Conservation (phyloP, 2,113 vertebrate species). For the Dasyurus viverrinus region DNA sequence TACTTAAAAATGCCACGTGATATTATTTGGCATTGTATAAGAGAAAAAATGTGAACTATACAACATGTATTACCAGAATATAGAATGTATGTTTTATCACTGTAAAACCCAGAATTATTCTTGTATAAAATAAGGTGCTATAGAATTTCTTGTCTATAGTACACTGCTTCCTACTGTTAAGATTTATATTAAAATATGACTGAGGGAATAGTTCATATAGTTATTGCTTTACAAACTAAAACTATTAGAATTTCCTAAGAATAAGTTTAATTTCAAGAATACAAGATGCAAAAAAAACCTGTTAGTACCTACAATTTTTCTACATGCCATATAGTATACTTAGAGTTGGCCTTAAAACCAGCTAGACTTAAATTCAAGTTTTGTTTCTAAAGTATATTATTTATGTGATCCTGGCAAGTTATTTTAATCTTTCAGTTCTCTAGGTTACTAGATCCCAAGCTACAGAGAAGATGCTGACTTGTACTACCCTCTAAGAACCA, state of each 20-base stretch:
- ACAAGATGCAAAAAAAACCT: background rate
- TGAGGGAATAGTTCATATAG: background rate
- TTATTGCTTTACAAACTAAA: too few species aligned
- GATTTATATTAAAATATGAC: background rate
- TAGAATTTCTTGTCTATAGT: background rate
- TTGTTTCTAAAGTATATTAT: too few species aligned
- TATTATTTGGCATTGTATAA: too few species aligned
- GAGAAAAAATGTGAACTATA: too few species aligned
- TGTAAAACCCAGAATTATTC: conserved; percentile 39
- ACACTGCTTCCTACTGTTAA: background rate
- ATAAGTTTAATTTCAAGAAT: conserved; percentile 33
- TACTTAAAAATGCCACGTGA: too few species aligned
- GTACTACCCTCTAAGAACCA: too few species aligned
- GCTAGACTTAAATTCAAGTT: too few species aligned
- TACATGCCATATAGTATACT: background rate
- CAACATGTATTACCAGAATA: background rate
- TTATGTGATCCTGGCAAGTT: too few species aligned
- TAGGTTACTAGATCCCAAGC: too few species aligned
- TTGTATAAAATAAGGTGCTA: background rate
- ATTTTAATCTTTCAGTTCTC: too few species aligned
- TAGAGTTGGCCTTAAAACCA: too few species aligned
- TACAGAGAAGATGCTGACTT: too few species aligned
- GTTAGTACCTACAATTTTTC: background rate
- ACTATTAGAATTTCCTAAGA: conserved; percentile 40
- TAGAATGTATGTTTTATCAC: background rate